A percentile compares a stretch with the other conserved stretches of the same genome.
phyloP scores from a whole-genome alignment of 2,797 vertebrate species.

The Spinibarbus caldwelli region DNA sequence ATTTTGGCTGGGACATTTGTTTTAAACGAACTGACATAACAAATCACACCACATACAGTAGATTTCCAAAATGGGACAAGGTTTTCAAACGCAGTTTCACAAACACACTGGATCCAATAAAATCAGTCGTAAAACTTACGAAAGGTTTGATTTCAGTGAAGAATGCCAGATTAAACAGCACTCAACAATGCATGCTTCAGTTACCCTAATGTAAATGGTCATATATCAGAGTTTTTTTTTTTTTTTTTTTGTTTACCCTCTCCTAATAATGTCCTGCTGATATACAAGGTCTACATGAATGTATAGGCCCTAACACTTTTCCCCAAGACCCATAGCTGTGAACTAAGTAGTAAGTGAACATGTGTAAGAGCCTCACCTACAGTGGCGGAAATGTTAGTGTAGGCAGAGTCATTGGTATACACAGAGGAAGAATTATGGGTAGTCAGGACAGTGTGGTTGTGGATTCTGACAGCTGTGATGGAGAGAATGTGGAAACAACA shows the following conservation, averaged over 20 bases:
- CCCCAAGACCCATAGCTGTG: background rate
- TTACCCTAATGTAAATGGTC: conserved; percentile 14
- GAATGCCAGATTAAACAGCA: conserved; percentile 23
- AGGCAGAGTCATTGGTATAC: conserved; percentile 97
- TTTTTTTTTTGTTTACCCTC: background rate
- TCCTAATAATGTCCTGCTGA: conserved; percentile 3
- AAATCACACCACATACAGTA: conserved; percentile 11
- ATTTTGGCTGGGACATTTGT: conserved; percentile 14
- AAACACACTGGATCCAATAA: conserved; percentile 34
- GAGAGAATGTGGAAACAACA: conserved; percentile 71
- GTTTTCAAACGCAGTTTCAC: conserved; percentile 24
- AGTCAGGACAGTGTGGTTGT: conserved; percentile 98
- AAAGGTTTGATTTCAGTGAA: conserved; percentile 9
- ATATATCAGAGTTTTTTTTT: conserved; percentile 47
- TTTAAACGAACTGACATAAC: conserved; percentile 10
- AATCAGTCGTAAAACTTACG: conserved; percentile 3
- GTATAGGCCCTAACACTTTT: background rate
- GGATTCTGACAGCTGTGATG: conserved; percentile 90
- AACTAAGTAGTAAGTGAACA: conserved; percentile 52
- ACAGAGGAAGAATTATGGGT: conserved; percentile 96
- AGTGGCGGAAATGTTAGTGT: conserved; percentile 97
- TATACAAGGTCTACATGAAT: background rate
- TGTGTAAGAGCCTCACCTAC: conserved; percentile 89
- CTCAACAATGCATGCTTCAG: conserved; percentile 10
- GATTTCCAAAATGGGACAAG: conserved; percentile 10